phyloP scores from a whole-genome alignment of 2,113 vertebrate species.

The Chionis minor region DNA sequence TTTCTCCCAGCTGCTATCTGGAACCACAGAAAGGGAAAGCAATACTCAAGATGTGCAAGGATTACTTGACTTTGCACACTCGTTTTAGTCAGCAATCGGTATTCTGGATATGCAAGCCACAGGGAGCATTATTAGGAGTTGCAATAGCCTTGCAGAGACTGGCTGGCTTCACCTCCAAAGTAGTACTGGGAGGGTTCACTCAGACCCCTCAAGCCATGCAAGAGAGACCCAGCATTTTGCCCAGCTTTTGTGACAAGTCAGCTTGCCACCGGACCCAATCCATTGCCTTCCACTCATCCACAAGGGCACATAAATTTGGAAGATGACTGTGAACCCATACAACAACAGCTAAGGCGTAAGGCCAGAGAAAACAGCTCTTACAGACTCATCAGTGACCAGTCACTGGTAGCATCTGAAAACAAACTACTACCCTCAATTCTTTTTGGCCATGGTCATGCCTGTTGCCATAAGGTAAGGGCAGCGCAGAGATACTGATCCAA shows the following conservation, averaged over 20 bases:
- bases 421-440: not conserved
- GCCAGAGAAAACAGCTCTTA: not conserved
- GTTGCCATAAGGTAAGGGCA: not conserved
- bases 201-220: not conserved
- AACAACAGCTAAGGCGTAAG: not conserved
- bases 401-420: not conserved
- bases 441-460: not conserved
- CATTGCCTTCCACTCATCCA: not conserved
- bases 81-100: not conserved
- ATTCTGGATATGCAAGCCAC: not conserved
- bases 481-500: not conserved
- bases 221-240: not conserved
- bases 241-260: not conserved
- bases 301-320: not conserved
- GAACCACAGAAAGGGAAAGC: slow-evolving; percentile 31
- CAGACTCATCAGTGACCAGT: not conserved
- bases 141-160: not conserved
- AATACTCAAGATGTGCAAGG: not conserved
- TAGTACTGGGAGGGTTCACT: not conserved
- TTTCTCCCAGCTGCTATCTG: slow-evolving; percentile 53
- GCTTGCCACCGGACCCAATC: not conserved
- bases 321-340: not conserved
- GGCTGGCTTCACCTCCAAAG: not conserved
- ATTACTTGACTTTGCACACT: not conserved
- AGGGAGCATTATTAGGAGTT: not conserved